These are phyloP conservation scores for Octodon degus DNA, from an alignment of 2,113 vertebrate genomes.

Conservation along the genomic window DNA sequence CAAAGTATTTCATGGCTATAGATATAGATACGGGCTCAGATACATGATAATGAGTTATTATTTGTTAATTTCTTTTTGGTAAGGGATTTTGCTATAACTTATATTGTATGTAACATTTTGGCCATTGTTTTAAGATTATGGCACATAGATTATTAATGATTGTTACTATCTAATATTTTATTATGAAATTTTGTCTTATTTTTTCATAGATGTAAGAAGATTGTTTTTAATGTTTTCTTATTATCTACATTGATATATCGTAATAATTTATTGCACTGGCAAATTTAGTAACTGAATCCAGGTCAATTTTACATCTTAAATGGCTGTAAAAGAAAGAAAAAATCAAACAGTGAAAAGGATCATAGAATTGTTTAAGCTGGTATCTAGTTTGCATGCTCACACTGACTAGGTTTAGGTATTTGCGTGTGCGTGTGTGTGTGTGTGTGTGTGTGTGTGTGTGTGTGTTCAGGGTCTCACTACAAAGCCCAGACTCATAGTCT, in stretches of 20 bases:
- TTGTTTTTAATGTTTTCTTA: not conserved
- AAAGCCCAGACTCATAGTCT: too few species aligned
- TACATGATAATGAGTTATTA: not conserved
- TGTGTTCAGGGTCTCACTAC: too few species aligned
- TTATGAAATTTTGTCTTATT: not conserved
- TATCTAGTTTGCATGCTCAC: not conserved
- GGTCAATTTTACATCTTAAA: too few species aligned
- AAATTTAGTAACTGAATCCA: too few species aligned
- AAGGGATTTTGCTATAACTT: not conserved
- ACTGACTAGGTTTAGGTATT: too few species aligned
- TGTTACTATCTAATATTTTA: not conserved
- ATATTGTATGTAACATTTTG: not conserved
- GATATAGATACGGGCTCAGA: too few species aligned
- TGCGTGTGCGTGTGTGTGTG: too few species aligned
- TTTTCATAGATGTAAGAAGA: not conserved
- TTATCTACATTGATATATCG: not conserved
- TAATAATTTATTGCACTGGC: too few species aligned
- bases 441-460: too few species aligned
- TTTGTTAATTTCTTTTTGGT: not conserved
- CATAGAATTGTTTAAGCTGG: not conserved
- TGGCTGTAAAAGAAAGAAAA: too few species aligned
- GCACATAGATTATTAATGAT: not conserved
- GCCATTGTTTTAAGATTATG: not conserved
- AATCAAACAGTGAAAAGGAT: not conserved
- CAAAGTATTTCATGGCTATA: not conserved